These are phyloP conservation scores for Tetranychus piercei DNA, from an alignment of 2,888 invertebrate species.

Conservation along the genomic window DNA sequence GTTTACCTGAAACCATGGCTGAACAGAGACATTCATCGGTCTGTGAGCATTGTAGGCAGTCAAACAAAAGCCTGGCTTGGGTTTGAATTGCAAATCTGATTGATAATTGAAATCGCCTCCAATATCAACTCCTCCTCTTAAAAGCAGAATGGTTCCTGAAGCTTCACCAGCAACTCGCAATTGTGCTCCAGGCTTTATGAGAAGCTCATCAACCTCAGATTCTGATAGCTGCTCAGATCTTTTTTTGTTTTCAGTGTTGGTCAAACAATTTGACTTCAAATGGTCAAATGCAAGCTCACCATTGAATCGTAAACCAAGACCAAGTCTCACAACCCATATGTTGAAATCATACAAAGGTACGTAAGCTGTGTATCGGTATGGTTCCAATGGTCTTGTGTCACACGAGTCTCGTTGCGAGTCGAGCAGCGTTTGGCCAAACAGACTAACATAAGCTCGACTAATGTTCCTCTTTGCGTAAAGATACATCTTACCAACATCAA, in stretches of 20 bases:
- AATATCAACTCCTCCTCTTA: constrained; percentile 18
- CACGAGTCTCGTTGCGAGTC: constrained; percentile 20
- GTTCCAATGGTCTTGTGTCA: constrained; percentile 22
- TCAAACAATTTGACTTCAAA: not conserved
- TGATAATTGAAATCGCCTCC: constrained; percentile 19
- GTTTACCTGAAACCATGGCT: constrained; percentile 24
- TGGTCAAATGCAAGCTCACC: constrained; percentile 20
- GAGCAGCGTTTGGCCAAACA: constrained; percentile 14
- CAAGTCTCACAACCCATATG: constrained; percentile 22
- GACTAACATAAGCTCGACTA: constrained; percentile 23
- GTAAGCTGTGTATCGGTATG: constrained; percentile 23
- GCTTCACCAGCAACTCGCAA: constrained; percentile 24
- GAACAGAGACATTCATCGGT: constrained; percentile 25
- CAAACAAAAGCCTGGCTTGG: constrained; percentile 14
- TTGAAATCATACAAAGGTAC: constrained; percentile 24
- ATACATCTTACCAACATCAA: constrained; percentile 25
- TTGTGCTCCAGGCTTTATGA: constrained; percentile 20
- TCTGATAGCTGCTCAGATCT: constrained; percentile 1
- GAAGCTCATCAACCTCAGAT: constrained; percentile 9
- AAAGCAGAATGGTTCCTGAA: constrained; percentile 22
- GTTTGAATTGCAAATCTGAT: constrained; percentile 15
- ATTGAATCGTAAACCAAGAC: constrained; percentile 23
- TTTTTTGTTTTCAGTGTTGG: not conserved
- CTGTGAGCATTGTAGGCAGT: constrained; percentile 21
- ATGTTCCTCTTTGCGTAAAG: constrained; percentile 22